Evolutionary conservation across 2,888 invertebrate species (phyloP), one percentile per base, ranked within the genome.

Genomic region (Chirona hameri): DNA sequence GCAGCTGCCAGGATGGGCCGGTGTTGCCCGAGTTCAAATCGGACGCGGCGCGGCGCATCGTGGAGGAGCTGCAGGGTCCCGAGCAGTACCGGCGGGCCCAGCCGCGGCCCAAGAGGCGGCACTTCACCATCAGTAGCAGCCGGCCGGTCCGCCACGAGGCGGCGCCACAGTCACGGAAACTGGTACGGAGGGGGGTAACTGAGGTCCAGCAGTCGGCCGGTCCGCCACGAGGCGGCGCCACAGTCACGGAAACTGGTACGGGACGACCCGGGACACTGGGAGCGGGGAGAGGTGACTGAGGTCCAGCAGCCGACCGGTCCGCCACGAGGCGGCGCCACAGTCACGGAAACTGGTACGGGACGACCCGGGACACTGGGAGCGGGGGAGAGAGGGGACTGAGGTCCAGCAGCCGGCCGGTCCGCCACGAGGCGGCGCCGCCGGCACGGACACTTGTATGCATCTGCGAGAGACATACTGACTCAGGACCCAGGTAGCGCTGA

Each of bases 1-100:
- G 48, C 31, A 21, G 60, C 79, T 84, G 82, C 82, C 83, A 84
- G 81, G 83, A 83, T 69, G 86, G 87, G 46, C 76, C 39, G 10
- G 10, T 94, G 85, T 94, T 94, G 46, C 94, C 94, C 0, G 92
- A 94, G 82, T 95, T 95, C 88, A 94, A 95, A 87, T 95, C 95
- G 87, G 95, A 95, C 88, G 94, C 95, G 1, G 95, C 95, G 0
- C 91, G 93, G 84, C 94, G 95, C 88, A 95, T 95, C 82, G 94
- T 95, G 85, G 94, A 93, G 84, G 95, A 95, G 89, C 93, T 95
- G 83, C 83, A 82, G 57, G 84, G 84, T 81, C 84, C 84, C 39
- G 85, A 84, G 82, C 85, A 83, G 79, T 84, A 85, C 81, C 86
- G 92, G 84, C 91, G 95, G 82, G 91, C 92, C 83, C 92, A 95